Percentiles rank a stretch among this genome's conserved stretches.
phyloP scores from a whole-genome alignment of 1,140 invertebrate genomes.

The Potamilus streckersoni region DNA sequence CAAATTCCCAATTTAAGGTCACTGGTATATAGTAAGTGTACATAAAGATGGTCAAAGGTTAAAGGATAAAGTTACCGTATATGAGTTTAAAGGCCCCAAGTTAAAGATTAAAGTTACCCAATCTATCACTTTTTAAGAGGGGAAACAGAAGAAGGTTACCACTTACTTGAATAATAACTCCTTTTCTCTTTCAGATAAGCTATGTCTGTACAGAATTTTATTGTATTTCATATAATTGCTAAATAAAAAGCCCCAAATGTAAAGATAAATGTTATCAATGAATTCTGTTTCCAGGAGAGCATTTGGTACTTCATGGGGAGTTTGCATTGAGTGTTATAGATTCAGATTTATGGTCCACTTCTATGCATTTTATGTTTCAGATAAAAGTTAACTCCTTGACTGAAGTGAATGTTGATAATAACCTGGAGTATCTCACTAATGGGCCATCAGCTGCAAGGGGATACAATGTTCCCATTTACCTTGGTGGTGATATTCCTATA shows the following conservation, averaged over 20 bases:
- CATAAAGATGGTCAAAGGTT: too few species aligned
- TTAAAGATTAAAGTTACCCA: too few species aligned
- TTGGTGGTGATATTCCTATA: conserved; percentile 8
- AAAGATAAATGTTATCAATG: not conserved
- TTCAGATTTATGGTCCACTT: conserved; percentile 8
- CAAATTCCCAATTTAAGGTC: not conserved
- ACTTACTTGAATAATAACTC: not conserved
- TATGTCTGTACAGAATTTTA: too few species aligned
- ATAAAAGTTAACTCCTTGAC: conserved; percentile 2
- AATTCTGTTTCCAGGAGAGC: conserved; percentile 1
- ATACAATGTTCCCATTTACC: conserved; percentile 12
- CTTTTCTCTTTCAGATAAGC: too few species aligned
- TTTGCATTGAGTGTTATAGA: not conserved
- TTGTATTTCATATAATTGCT: not conserved
- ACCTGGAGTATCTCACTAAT: conserved; percentile 12
- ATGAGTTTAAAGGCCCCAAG: too few species aligned
- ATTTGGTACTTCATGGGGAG: conserved; percentile 4
- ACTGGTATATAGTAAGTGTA: too few species aligned
- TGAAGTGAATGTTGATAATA: conserved; percentile 1
- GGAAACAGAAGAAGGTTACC: not conserved
- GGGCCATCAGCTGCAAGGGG: not conserved
- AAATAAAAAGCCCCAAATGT: not conserved
- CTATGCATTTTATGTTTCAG: not conserved
- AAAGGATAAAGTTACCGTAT: too few species aligned
- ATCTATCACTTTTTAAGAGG: too few species aligned